These are phyloP conservation scores for Nomada ferruginata DNA, from an alignment of 2,888 invertebrate genomes.

Conservation along the genomic window DNA sequence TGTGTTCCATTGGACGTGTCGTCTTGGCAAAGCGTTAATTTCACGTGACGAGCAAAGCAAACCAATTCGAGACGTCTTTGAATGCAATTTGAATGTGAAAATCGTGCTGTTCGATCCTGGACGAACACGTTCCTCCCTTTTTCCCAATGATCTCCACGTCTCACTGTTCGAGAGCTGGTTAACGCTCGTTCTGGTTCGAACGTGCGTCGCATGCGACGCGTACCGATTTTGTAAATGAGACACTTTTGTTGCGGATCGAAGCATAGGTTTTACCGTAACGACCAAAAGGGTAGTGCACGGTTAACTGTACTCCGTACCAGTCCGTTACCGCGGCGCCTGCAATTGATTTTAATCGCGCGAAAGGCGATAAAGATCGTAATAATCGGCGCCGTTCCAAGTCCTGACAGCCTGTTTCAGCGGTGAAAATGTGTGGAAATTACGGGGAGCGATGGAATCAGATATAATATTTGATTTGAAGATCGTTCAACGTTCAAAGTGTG, in stretches of 20 bases:
- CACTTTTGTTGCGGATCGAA: slow-evolving; percentile 55
- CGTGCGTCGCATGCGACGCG: slow-evolving; percentile 49
- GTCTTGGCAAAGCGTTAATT: slow-evolving; percentile 42
- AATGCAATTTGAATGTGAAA: slow-evolving; percentile 58
- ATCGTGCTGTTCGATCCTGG: slow-evolving; percentile 26
- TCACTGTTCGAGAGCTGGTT: slow-evolving; percentile 13
- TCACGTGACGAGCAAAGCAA: slow-evolving; percentile 2
- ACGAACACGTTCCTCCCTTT: slow-evolving; percentile 8
- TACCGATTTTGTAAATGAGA: slow-evolving; percentile 63
- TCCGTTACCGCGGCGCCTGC: slow-evolving; percentile 46
- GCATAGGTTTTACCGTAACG: slow-evolving; percentile 46
- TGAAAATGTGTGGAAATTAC: neutral
- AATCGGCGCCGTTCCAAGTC: neutral
- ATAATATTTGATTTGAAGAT: neutral
- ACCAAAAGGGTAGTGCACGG: slow-evolving; percentile 31
- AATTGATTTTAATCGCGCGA: slow-evolving; percentile 10
- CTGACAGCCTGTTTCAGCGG: neutral
- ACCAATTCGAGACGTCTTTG: slow-evolving; percentile 6
- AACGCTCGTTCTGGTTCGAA: slow-evolving; percentile 43
- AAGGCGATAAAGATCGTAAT: slow-evolving; percentile 14
- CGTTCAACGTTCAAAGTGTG: neutral
- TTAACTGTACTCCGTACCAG: slow-evolving; percentile 59
- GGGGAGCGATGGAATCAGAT: neutral
- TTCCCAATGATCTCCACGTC: slow-evolving; percentile 21
- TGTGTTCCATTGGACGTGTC: neutral